A percentile compares a stretch with the other conserved stretches of the same genome.
Evolutionary conservation across 1,140 invertebrate species (phyloP).

Genomic region (Bombus impatiens): DNA sequence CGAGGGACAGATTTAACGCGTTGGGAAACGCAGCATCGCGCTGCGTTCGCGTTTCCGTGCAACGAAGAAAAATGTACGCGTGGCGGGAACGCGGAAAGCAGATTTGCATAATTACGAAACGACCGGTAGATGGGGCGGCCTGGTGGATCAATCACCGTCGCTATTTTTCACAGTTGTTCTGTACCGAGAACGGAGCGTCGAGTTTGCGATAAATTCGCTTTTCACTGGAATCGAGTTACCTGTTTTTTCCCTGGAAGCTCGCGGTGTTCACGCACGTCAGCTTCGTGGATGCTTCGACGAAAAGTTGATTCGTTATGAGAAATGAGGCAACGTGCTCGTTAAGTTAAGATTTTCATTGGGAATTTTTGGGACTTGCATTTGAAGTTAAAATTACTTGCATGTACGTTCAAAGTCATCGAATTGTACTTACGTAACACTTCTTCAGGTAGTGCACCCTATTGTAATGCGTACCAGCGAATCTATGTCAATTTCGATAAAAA

Average conservation of each 20-base stretch:
- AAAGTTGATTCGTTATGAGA: neutral
- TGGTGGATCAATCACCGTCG: conserved; percentile 70
- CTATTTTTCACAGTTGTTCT: conserved; percentile 62
- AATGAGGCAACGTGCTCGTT: neutral
- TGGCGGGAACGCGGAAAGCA: conserved; percentile 39
- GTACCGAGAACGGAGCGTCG: conserved; percentile 50
- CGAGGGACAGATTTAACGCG: neutral
- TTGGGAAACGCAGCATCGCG: conserved; percentile 20
- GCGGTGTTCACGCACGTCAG: too few species aligned
- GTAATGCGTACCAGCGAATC: too few species aligned
- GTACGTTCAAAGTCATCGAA: too few species aligned
- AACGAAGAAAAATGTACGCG: conserved; percentile 48
- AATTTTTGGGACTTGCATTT: too few species aligned
- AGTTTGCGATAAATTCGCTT: conserved; percentile 55
- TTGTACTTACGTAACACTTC: too few species aligned
- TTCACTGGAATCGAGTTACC: conserved; percentile 10
- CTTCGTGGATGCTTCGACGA: neutral
- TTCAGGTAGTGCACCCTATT: too few species aligned
- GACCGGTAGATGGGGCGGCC: conserved; percentile 43
- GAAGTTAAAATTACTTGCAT: too few species aligned
- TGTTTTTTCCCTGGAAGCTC: neutral
- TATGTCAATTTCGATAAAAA: too few species aligned
- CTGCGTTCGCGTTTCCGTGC: conserved; percentile 14
- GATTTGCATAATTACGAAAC: conserved; percentile 74
- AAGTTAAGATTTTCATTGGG: too few species aligned